Conservation (phyloP, 2,797 vertebrate genomes). For the Myoxocephalus aenaeus region DNA sequence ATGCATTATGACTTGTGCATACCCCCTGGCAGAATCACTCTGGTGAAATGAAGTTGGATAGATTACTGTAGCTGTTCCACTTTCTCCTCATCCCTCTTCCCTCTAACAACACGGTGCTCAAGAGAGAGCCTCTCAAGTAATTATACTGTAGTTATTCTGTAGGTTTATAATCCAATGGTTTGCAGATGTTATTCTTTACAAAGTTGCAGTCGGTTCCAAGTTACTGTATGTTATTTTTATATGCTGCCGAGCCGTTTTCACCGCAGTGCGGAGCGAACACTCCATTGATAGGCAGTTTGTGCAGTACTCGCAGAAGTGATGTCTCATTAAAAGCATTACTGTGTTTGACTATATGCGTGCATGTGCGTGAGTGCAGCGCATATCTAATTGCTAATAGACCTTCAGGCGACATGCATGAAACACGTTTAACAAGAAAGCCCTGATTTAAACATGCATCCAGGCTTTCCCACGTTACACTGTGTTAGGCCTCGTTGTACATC, state of each 20-base stretch:
- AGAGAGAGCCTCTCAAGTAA: slow-evolving; percentile 69
- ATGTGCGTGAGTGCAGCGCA: slow-evolving; percentile 24
- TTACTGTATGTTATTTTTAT: slow-evolving; percentile 69
- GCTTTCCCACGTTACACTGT: slow-evolving; percentile 16
- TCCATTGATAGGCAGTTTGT: slow-evolving; percentile 43
- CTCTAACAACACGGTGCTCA: slow-evolving; percentile 66
- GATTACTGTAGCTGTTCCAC: slow-evolving; percentile 83
- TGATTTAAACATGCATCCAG: slow-evolving; percentile 53
- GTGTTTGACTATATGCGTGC: slow-evolving; percentile 14
- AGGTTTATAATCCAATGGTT: slow-evolving; percentile 77
- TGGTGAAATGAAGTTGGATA: slow-evolving; percentile 85
- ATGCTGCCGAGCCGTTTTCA: slow-evolving; percentile 19
- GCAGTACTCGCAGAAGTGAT: slow-evolving; percentile 21
- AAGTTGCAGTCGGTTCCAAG: slow-evolving; percentile 57
- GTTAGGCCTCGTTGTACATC: slow-evolving; percentile 19
- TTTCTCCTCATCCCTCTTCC: slow-evolving; percentile 73
- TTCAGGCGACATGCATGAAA: slow-evolving; percentile 56
- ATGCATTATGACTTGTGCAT: slow-evolving; percentile 87
- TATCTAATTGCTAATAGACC: slow-evolving; percentile 39
- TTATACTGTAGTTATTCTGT: slow-evolving; percentile 78
- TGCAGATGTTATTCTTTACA: slow-evolving; percentile 76
- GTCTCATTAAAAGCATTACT: slow-evolving; percentile 25
- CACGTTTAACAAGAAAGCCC: slow-evolving; percentile 53
- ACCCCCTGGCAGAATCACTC: slow-evolving; percentile 82
- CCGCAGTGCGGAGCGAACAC: slow-evolving; percentile 43